Evolutionary conservation across 2,113 vertebrate species (phyloP).

Genomic region (Macquaria australasica): DNA sequence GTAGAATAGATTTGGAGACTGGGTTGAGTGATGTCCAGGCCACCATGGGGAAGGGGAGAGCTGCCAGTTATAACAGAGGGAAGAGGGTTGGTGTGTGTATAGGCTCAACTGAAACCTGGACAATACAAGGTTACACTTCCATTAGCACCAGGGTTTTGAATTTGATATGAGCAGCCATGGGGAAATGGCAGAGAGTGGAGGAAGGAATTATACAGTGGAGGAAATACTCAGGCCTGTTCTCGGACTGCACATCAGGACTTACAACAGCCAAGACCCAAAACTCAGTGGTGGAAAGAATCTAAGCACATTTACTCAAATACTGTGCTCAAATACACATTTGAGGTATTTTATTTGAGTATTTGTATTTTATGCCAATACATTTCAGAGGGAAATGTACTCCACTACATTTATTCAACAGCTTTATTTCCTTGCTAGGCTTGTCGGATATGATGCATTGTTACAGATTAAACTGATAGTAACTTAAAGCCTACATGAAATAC

Average conservation of each 20-base stretch:
- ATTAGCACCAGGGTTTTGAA: slow-evolving; percentile 44
- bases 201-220: slow-evolving; percentile 6
- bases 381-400: background rate
- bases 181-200: background rate
- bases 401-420: background rate
- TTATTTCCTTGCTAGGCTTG: background rate
- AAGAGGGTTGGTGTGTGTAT: slow-evolving; percentile 28
- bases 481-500: background rate
- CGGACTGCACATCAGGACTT: background rate
- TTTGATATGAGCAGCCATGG: slow-evolving; percentile 43
- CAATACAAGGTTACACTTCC: slow-evolving; percentile 55
- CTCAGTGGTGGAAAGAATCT: background rate
- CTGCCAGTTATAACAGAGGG: slow-evolving; percentile 37
- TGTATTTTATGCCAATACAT: background rate
- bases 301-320: background rate
- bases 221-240: background rate
- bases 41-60: slow-evolving; percentile 1
- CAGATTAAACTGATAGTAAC: too few relatives aligned
- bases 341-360: background rate
- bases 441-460: background rate
- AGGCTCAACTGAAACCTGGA: slow-evolving; percentile 20
- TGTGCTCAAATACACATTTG: background rate
- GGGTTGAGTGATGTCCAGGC: slow-evolving; percentile 30
- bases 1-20: background rate
- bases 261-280: background rate